These are phyloP conservation scores for Cephalopholis sonnerati DNA, from an alignment of 2,113 vertebrate species.

Conservation along the genomic window DNA sequence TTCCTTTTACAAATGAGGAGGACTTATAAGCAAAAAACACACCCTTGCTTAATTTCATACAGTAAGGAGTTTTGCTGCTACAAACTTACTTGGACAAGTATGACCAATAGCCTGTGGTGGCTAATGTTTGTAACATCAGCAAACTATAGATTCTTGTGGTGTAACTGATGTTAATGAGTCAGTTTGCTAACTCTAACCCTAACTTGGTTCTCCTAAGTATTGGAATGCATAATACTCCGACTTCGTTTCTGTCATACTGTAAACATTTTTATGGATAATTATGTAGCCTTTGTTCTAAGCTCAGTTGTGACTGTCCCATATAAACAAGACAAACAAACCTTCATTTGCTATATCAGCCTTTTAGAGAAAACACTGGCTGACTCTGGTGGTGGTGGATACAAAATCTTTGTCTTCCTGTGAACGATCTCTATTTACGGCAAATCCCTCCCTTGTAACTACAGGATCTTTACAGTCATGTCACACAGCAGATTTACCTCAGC, in stretches of 20 bases:
- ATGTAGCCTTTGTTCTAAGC: not conserved
- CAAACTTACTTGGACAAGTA: not conserved
- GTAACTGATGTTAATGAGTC: not conserved
- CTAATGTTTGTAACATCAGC: not conserved
- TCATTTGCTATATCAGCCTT: not conserved
- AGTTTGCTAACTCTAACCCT: not conserved
- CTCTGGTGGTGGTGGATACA: not conserved
- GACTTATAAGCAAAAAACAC: not conserved
- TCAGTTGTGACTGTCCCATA: not conserved
- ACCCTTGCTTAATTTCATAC: not conserved
- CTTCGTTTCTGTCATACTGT: not conserved
- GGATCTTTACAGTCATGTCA: slow-evolving; percentile 11
- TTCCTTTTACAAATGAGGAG: not conserved
- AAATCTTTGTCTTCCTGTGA: not conserved
- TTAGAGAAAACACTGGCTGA: not conserved
- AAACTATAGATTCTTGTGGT: not conserved
- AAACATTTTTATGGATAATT: not conserved
- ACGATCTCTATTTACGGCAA: not conserved
- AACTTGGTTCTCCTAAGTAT: not conserved
- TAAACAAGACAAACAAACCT: not conserved
- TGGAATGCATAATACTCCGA: not conserved
- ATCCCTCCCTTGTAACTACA: not conserved
- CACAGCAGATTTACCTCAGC: slow-evolving; percentile 7
- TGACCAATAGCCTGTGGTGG: not conserved
- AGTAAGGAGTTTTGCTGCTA: not conserved